These are phyloP conservation scores for Urechis unicinctus DNA, from an alignment of 2,888 invertebrate genomes.

Conservation along the genomic window DNA sequence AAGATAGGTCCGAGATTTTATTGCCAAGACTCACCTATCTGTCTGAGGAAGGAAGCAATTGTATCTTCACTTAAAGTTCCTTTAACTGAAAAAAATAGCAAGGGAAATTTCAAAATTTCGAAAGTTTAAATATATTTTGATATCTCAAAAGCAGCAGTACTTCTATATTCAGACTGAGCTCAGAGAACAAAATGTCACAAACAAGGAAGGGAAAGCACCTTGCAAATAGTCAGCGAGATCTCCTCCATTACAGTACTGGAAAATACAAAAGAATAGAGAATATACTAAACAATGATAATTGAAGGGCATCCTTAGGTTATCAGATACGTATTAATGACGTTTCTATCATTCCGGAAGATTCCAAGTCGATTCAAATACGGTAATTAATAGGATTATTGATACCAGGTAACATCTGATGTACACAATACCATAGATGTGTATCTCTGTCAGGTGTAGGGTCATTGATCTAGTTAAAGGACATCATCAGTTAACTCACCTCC, in stretches of 20 bases:
- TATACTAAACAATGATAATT: neutral
- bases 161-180: no score
- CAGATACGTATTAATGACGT: neutral
- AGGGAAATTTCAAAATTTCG: neutral
- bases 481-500: slow-evolving; percentile 71
- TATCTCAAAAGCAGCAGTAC: no score
- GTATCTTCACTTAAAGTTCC: slow-evolving; percentile 96
- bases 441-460: no score
- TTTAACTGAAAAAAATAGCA: slow-evolving; percentile 60
- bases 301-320: neutral
- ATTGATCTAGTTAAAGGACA: neutral
- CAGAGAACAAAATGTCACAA: no score
- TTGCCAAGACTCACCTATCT: slow-evolving; percentile 78
- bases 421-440: no score
- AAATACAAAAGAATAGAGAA: slow-evolving; percentile 5
- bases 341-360: no score
- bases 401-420: no score
- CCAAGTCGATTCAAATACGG: no score
- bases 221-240: slow-evolving; percentile 96
- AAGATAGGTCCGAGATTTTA: no score
- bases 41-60: slow-evolving; percentile 86
- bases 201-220: no score
- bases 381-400: no score
- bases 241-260: slow-evolving; percentile 95
- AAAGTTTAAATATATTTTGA: neutral